Evolutionary conservation across 2,888 invertebrate species (phyloP).

Genomic region (Epistrophe eligans): DNA sequence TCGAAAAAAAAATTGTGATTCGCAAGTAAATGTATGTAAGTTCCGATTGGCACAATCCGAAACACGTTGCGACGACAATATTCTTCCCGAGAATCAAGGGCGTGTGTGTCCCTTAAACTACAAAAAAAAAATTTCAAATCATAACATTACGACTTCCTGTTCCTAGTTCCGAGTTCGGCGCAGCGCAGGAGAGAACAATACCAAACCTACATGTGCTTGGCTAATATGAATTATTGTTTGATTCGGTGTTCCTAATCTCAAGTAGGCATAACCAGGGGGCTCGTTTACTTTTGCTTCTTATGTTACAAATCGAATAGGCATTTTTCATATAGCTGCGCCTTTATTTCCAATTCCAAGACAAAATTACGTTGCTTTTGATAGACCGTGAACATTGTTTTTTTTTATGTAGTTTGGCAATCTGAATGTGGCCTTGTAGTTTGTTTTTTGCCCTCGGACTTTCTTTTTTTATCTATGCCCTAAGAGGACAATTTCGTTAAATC

Average conservation of each 20-base stretch:
- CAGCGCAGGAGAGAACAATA: background rate
- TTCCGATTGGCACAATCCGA: background rate
- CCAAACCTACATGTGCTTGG: constrained; percentile 8
- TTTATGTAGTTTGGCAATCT: background rate
- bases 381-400: background rate
- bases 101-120: background rate
- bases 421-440: background rate
- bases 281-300: constrained; percentile 1
- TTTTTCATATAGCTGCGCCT: background rate
- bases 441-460: constrained; percentile 1
- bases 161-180: background rate
- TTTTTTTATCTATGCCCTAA: background rate
- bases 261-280: background rate
- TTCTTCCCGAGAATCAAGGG: background rate
- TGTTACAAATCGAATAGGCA: background rate
- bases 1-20: background rate
- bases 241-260: background rate
- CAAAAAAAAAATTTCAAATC: constrained; percentile 3
- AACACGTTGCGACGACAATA: constrained; percentile 8
- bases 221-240: background rate
- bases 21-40: background rate
- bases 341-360: background rate
- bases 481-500: background rate
- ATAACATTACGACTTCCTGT: background rate
- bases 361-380: background rate